phyloP scores from a whole-genome alignment of 2,797 vertebrate genomes.

The Scleropages formosus region DNA sequence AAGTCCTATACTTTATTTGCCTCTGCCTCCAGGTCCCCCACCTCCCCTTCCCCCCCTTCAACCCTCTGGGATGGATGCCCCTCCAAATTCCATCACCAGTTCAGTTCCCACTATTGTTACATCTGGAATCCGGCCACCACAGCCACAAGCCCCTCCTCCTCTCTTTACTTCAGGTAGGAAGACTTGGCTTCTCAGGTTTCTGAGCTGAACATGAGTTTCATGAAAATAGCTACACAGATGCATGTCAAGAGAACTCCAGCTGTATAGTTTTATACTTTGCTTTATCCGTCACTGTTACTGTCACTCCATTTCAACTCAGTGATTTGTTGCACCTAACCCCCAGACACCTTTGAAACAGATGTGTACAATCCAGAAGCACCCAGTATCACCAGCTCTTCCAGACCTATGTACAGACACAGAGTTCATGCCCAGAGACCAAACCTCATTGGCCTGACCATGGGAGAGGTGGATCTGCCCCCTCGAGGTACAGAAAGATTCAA shows the following conservation, averaged over 20 bases:
- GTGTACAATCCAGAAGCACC: constrained; percentile 97
- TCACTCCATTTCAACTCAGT: background rate
- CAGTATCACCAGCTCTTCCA: constrained; percentile 89
- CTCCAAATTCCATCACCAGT: constrained; percentile 92
- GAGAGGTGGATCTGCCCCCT: constrained; percentile 85
- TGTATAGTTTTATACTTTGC: too few species aligned
- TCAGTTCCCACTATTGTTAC: constrained; percentile 94
- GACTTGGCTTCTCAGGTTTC: too few species aligned
- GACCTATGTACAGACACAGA: constrained; percentile 90
- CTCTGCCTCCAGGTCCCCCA: constrained; percentile 77
- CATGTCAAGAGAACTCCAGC: too few species aligned
- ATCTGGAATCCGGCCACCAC: constrained; percentile 87
- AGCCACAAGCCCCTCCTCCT: constrained; percentile 79
- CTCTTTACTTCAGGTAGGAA: constrained; percentile 81
- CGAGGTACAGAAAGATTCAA: constrained; percentile 73
- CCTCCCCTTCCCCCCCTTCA: constrained; percentile 91
- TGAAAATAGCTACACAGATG: too few species aligned
- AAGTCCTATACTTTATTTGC: background rate
- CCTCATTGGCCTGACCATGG: constrained; percentile 95
- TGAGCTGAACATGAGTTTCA: too few species aligned
- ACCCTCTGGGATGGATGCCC: constrained; percentile 90
- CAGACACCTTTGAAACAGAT: constrained; percentile 90
- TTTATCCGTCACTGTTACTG: too few species aligned
- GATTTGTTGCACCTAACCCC: constrained; percentile 36
- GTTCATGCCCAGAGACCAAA: constrained; percentile 93